Evolutionary conservation across 2,113 vertebrate species (phyloP).

Genomic region (Pseudonaja textilis): DNA sequence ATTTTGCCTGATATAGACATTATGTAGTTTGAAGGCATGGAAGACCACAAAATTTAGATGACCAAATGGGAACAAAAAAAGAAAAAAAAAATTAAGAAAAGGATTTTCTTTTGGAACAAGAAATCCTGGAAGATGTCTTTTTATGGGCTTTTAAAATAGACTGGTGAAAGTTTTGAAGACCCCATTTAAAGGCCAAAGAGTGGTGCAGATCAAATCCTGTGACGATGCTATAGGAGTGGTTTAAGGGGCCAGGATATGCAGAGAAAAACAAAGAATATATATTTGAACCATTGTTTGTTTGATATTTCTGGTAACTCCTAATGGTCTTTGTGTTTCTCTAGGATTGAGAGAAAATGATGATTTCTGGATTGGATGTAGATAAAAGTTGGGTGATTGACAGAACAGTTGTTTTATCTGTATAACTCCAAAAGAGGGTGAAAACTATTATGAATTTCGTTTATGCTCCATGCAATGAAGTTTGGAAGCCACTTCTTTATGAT

Average conservation of each 20-base stretch:
- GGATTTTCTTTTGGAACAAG: no score
- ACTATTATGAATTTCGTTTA: not conserved
- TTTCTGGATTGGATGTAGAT: not conserved
- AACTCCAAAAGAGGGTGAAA: not conserved
- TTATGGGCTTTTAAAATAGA: not conserved
- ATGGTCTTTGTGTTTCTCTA: not conserved
- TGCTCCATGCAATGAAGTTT: not conserved
- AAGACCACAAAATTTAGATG: no score
- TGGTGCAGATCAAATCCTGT: not conserved
- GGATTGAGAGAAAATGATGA: not conserved
- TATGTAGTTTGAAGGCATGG: no score
- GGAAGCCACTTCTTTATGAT: not conserved
- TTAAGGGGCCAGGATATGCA: not conserved
- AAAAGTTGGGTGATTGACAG: not conserved
- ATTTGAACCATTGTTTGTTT: not conserved
- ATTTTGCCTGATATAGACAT: no score
- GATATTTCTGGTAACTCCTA: not conserved
- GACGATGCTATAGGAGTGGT: fast-evolving
- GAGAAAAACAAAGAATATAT: not conserved
- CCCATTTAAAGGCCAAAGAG: not conserved
- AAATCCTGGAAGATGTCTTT: not conserved
- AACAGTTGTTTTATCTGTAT: not conserved
- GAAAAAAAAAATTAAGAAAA: no score
- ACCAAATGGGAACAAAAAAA: no score
- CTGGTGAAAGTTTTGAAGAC: not conserved